phyloP scores from a whole-genome alignment of 2,797 vertebrate species.

The Cyclura pinguis region DNA sequence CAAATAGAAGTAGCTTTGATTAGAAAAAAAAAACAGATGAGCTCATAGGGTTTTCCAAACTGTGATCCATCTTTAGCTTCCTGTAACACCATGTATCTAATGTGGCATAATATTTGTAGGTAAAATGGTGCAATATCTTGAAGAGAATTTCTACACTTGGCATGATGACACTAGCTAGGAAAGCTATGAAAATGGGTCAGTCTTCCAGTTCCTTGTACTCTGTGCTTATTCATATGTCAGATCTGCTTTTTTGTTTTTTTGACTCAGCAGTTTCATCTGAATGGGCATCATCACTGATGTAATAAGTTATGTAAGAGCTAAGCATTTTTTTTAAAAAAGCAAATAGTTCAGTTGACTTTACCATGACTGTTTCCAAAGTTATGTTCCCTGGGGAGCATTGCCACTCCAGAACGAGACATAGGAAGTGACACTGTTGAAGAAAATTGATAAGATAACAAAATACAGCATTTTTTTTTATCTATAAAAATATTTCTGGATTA shows the following conservation, averaged over 20 bases:
- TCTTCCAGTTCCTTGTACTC: conserved; percentile 25
- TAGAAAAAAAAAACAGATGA: background rate
- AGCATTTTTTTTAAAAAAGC: background rate
- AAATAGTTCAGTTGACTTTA: background rate
- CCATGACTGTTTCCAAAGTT: background rate
- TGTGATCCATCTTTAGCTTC: conserved; percentile 5
- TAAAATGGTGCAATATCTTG: conserved; percentile 58
- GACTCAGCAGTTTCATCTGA: conserved; percentile 64
- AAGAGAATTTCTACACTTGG: conserved; percentile 48
- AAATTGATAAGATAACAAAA: background rate
- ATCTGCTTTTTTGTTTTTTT: conserved; percentile 13
- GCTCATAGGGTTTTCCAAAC: background rate
- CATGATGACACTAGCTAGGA: conserved; percentile 60
- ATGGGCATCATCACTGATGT: conserved; percentile 53
- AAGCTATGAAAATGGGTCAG: conserved; percentile 43
- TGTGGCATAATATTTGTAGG: conserved; percentile 48
- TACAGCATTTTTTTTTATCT: background rate
- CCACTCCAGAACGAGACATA: background rate
- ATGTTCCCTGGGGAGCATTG: background rate
- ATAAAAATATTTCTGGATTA: background rate
- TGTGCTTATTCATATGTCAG: conserved; percentile 61
- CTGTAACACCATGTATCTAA: conserved; percentile 20
- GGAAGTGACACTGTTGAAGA: background rate
- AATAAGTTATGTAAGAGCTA: conserved; percentile 35
- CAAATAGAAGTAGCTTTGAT: conserved; percentile 5